Evolutionary conservation across 2,888 invertebrate species (phyloP), one percentile per base, ranked within the genome.

Genomic region (Dysmachus trigonus): DNA sequence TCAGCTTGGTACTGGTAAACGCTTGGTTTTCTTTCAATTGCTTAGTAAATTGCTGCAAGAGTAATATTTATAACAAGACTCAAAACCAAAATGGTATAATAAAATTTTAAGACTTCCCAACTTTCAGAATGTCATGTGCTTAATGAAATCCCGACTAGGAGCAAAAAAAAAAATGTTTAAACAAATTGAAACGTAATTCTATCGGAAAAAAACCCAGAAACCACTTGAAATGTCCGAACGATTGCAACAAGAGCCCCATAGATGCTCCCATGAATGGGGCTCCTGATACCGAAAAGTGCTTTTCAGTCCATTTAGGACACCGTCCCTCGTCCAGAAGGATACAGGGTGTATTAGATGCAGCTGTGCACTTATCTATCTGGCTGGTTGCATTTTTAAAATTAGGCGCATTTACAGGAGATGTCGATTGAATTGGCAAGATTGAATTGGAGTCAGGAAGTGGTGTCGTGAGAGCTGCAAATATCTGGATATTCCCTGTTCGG

Each of bases 351-450:
- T 77, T 77, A 77, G 47, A 41, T 41, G 77, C 77, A 77, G 22
- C 77, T 77, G 47, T 77, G 27, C 47, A 77, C 47, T 77, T 77
- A 77, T 77, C 77, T 47, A 13, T 77, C 47, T 77, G 30, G 47
- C 13, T 77, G 41, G 47, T 77, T 77, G 77, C 77, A 77, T 77
- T 77, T 77, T 77, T 77, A 77, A 77, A 77, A 77, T 77, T 77
- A 41, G 77, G 77, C 77, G 27, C 77, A 77, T 47, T 77, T 77
- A 77, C 51, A 77, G 77, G 47, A 27, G 47, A 47, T 30, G 41
- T 77, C 77, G 77, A 77, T 77, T 77, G 47, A 77, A 77, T 77
- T 77, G 77, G 27, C 27, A 22, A 47, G 77, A 77, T 77, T 77
- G 77, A 77, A 27, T 77, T 47, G 47, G 47, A 31, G 15, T 47